Base-by-base conservation (phyloP, 2,797 vertebrate species). In the Gadopsis marmoratus region DNA sequence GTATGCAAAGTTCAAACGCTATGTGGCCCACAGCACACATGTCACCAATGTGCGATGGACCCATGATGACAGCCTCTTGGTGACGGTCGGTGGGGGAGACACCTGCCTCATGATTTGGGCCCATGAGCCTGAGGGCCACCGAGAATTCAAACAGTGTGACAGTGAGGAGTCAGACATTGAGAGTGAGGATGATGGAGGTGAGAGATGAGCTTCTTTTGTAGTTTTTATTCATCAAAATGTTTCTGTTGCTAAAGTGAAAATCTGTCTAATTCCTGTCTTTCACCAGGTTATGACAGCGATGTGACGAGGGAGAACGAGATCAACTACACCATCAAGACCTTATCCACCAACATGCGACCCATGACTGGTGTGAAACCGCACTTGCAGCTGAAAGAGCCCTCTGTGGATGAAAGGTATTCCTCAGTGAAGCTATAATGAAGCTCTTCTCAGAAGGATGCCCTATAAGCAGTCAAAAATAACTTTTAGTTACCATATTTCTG, bases 11-110 rank as follows among this genome's bases (percentile, higher is more conserved):
- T 99, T 97, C 93, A 99, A 99, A 93, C 96, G 96, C 64, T 99
- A 99, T 0, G 95, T 99, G 91, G 98, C 98, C 69, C 98, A 99
- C 91, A 99, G 98, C 86, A 96, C 97, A 50, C 97, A 99, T 9
- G 98, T 99, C 76, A 99, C 98, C 56, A 99, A 98, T 37, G 97
- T 99, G 65, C 97, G 97, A 19, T 99, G 98, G 98, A 96, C 96
- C 47, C 96, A 97, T 0, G 97, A 99, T 4, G 98, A 99, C 92
- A 93, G 96, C 83, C 94, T 99, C 89, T 88, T 99, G 93, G 96
- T 97, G 73, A 97, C 97, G 4, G 95, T 96, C 16, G 98, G 98
- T 47, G 98, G 98, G 43, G 93, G 95, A 5, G 98, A 99, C 92
- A 98, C 96, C 29, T 97, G 97, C 84, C 94, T 99, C 74, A 99